Evolutionary conservation across 1,140 invertebrate genomes (phyloP).

Genomic region (Pygmarrhopalites habei): DNA sequence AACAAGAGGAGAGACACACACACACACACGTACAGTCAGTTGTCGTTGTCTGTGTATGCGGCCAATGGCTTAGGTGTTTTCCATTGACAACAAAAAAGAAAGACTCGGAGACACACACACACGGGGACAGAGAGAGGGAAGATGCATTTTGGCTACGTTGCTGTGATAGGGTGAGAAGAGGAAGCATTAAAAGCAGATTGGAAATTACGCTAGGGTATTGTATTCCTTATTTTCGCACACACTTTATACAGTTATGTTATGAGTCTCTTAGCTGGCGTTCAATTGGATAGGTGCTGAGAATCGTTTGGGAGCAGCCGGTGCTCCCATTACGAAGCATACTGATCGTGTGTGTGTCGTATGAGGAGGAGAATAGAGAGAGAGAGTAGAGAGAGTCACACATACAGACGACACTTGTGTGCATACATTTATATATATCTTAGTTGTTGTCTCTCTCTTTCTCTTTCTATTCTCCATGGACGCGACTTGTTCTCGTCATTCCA

Average conservation of each 20-base stretch:
- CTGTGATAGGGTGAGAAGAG: conserved; percentile 13
- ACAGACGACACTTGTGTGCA: no score
- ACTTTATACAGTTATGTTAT: conserved; percentile 28
- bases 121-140: no score
- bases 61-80: not conserved
- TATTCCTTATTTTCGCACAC: conserved; percentile 22
- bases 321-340: conserved; percentile 6
- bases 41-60: not conserved
- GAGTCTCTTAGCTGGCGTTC: conserved; percentile 17
- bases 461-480: no score
- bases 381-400: no score
- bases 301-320: conserved; percentile 10
- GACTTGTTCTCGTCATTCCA: conserved; percentile 8
- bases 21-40: no score
- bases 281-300: conserved; percentile 17
- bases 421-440: no score
- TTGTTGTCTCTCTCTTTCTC: no score
- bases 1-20: no score
- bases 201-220: conserved; percentile 27
- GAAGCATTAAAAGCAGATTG: conserved; percentile 32
- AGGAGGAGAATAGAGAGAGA: no score
- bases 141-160: not conserved
- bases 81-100: not conserved
- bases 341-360: no score
- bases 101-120: no score